Conservation (phyloP, 1,140 invertebrate species). For the Lutraria rhynchaena region DNA sequence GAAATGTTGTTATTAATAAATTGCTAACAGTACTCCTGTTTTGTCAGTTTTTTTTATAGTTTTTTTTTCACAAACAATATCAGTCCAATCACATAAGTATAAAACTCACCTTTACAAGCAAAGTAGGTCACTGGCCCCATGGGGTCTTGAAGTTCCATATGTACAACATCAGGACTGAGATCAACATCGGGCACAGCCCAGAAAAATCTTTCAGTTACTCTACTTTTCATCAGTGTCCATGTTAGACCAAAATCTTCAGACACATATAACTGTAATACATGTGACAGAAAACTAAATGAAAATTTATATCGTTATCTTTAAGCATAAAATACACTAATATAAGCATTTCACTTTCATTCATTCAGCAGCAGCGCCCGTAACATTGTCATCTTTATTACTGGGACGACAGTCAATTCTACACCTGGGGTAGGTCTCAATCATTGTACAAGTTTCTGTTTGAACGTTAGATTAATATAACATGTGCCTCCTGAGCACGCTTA, state of each 20-base stretch:
- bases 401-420: no score
- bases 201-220: constrained; percentile 88
- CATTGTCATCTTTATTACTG: no score
- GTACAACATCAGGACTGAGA: constrained; percentile 82
- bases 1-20: no score
- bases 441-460: no score
- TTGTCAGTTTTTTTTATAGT: no score
- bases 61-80: no score
- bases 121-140: constrained; percentile 39
- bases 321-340: not conserved
- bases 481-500: no score
- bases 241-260: constrained; percentile 88
- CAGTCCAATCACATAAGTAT: no score
- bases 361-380: no score
- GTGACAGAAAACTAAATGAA: not conserved
- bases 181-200: constrained; percentile 81
- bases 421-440: no score
- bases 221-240: constrained; percentile 87
- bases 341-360: not conserved
- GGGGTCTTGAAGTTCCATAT: constrained; percentile 82
- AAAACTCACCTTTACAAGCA: constrained; percentile 54
- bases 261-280: constrained; percentile 87
- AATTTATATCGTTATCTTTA: not conserved
- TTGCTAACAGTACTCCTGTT: no score
- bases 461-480: no score